Base-by-base conservation (phyloP, 1,140 invertebrate species). In the Drosophila insularis region DNA sequence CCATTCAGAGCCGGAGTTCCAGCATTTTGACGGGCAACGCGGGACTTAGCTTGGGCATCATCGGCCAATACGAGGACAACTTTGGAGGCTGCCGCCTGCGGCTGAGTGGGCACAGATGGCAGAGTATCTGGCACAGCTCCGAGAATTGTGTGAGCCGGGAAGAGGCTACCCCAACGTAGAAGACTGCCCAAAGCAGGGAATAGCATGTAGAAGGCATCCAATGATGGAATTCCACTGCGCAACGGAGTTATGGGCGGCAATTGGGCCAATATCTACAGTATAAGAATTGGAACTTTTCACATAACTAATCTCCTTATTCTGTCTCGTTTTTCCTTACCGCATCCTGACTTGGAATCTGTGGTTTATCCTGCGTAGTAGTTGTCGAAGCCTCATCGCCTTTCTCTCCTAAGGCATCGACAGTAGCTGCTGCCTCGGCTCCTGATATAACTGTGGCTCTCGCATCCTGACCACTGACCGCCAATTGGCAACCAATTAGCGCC, bases 11-110 rank as follows among this genome's bases (percentile, higher is more conserved):
- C 4, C 23, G 46, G 14, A 27, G 59, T 4, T 53, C 68, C 37
- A 32, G 59, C 2, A 50, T 89, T 73, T 50, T 89, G 85, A 14
- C 85, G 86, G 2, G 78, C 39, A 0, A 81, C 78, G 4, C 85
- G 71, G 1, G 86, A 72, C 62, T 90, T 89, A 19, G 63, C 74
- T 8, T 71, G 73, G 10, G 71, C 71, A 46, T 89, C 86, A 2
- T 89, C 86, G 19, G 90, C 86, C 27, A 91, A 61, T 4, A 91
- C 90, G 1, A 91, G 70, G 10, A 91, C 86, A 14, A 91, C 90
- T 67, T 91, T 91, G 7, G 90, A 91, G 19, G 80, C 70, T 0
- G 78, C 63, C 0, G 64, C 61, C 5, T 63, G n/a, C 0, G 71
- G 69, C 31, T 63, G 71, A 2, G 32, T 35, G 0, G 7, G 8